Base-by-base conservation (phyloP, 2,797 vertebrate species). In the Coccyzus lansbergi region DNA sequence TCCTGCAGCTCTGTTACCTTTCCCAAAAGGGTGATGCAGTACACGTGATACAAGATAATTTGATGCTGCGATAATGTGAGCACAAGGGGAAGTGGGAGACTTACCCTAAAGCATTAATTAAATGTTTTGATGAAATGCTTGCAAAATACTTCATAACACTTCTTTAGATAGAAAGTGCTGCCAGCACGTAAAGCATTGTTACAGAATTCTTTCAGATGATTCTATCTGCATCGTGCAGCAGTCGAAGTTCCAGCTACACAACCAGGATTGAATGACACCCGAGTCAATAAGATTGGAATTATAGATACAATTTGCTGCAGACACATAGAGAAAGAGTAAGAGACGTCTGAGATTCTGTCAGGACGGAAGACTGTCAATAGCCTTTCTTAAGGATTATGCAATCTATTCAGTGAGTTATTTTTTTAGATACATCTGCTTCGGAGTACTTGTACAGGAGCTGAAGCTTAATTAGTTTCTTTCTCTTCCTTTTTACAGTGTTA, bases 61-160 rank as follows among this genome's bases (percentile, higher is more conserved):
- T 25, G 48, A 74, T 90, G 67, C 78, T 51, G 71, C 15, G 88
- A 84, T 86, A 88, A 68, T 33, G 42, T 38, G 81, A 84, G 76
- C 12, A 6, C 69, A 38, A 8, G 7, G 49, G 33, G 44, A 91
- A 59, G 67, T 38, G 80, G 59, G 44, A 93, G 83, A 74, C 60
- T 88, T 76, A 46, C 31, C 67, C 90, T 40, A 38, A 90, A 94
- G 86, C 90, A 28, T 65, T 92, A 84, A 94, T 93, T 88, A 92
- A 90, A 85, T 70, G 59, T 82, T 90, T 86, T 84, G 77, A 74
- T 67, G 17, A 86, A 90, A 64, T 58, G 55, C 67, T 88, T 90
- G 74, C 70, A 64, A 90, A 88, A 84, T 40, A 64, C 56, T 83
- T 94, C 52, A 22, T 1, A 8, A 64, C 1, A 0, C 44, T 67